Percentiles rank a stretch among this genome's conserved stretches.
phyloP scores from a whole-genome alignment of 92 coral and sea anemone species.

The Nematostella vectensis region DNA sequence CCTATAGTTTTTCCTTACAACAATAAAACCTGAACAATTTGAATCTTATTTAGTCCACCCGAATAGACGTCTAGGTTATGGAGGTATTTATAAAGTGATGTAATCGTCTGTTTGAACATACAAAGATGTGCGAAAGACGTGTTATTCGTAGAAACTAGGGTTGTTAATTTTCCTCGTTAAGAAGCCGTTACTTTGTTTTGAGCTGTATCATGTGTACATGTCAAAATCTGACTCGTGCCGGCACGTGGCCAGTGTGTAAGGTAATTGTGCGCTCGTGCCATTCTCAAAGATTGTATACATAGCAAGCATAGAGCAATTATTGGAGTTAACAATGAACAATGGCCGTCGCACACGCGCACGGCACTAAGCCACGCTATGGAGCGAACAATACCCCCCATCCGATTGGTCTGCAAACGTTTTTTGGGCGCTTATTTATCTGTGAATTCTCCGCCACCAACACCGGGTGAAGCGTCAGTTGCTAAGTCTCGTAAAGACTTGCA shows the following conservation, averaged over 20 bases:
- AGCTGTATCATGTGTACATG: constrained; percentile 6
- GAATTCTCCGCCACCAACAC: constrained; percentile 4
- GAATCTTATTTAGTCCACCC: too few species aligned
- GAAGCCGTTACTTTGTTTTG: constrained; percentile 14
- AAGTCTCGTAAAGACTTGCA: too few species aligned
- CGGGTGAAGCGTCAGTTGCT: constrained; percentile 17
- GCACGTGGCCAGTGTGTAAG: constrained; percentile 68
- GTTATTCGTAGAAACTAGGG: not conserved
- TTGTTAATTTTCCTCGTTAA: not conserved
- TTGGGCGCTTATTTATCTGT: constrained; percentile 9
- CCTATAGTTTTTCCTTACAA: too few species aligned
- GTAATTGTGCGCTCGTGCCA: constrained; percentile 84
- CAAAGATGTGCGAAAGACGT: not conserved
- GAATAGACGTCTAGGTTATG: not conserved
- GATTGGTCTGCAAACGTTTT: constrained; percentile 31
- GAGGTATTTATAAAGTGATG: not conserved
- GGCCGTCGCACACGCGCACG: constrained; percentile 57
- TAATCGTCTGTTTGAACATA: not conserved
- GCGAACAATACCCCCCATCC: constrained; percentile 48
- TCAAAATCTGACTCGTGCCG: constrained; percentile 14
- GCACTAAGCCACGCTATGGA: constrained; percentile 67
- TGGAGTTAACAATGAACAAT: constrained; percentile 62
- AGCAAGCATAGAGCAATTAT: constrained; percentile 67
- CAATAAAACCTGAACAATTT: too few species aligned
- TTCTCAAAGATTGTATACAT: constrained; percentile 48